Evolutionary conservation across 2,797 vertebrate species (phyloP), one percentile per base, ranked within the genome.

Genomic region (Anas capensis): DNA sequence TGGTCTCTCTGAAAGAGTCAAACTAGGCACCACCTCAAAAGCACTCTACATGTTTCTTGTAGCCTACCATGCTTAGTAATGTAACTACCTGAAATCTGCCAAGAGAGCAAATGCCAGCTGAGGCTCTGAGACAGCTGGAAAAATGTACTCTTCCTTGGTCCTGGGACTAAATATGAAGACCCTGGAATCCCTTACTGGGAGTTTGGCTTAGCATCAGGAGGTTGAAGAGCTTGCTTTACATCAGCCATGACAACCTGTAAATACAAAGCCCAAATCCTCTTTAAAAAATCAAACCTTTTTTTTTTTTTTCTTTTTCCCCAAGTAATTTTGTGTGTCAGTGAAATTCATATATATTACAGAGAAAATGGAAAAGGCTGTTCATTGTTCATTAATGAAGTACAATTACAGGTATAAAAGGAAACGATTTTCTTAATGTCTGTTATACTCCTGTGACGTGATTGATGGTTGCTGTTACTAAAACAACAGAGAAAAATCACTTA

Each of bases 321-420:
- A 29, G 44, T 38, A 34, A 88, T 87, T 85, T 79, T 79, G 0
- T 1, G 29, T 91, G 68, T 42, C 70, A 75, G 18, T 90, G 65
- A 81, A 78, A 79, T 83, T 64, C 24, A 36, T 53, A 27, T 11
- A 79, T 48, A 66, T 68, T 79, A 36, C n/a, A 66, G 81, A 87
- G 64, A 72, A 86, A 87, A 66, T 70, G 34, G 36, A 86, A 87
- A 86, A 80, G 19, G 10, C 18, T 91, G 56, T 53, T 82, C 38
- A 53, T 56, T 89, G 21, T 82, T 95, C 68, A 49, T 89, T 77
- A 96, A 73, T 64, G 76, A 71, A 80, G 5, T 24, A 56, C 57
- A 92, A 89, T 82, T 89, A 80, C 54, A 88, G 58, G 36, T 93
- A 79, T 62, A 64, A 93, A 94, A 89, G 44, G 38, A 89, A 91